phyloP scores from a whole-genome alignment of 2,888 invertebrate species.

The Muschampia plurimacula region DNA sequence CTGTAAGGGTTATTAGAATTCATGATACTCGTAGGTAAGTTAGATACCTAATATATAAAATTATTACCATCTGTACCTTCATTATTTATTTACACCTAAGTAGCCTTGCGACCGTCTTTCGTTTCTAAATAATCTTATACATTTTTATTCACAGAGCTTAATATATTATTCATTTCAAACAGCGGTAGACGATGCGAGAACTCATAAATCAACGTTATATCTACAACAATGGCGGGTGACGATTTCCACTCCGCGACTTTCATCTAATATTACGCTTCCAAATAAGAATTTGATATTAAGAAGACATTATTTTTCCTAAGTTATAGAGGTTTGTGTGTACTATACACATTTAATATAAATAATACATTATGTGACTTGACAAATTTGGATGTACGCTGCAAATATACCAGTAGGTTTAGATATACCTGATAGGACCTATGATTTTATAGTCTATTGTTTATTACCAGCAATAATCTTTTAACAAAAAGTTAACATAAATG shows the following conservation, averaged over 20 bases:
- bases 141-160: constrained; percentile 4
- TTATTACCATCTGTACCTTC: not conserved
- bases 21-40: not conserved
- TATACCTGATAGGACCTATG: no score
- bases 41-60: not conserved
- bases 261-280: not conserved
- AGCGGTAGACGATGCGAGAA: constrained; percentile 1
- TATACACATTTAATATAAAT: no score
- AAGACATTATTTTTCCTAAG: not conserved
- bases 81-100: not conserved
- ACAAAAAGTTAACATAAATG: no score
- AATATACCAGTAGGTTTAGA: no score
- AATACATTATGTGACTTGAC: no score
- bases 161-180: constrained; percentile 10
- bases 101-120: not conserved
- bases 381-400: no score
- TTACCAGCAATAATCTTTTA: no score
- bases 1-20: not conserved
- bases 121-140: not conserved
- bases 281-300: constrained; percentile 4
- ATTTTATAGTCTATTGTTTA: no score
- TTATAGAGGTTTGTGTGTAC: not conserved
- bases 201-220: constrained; percentile 2
- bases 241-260: not conserved
- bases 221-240: not conserved